Evolutionary conservation across 1,140 invertebrate species (phyloP).

Genomic region (Halesus radiatus): DNA sequence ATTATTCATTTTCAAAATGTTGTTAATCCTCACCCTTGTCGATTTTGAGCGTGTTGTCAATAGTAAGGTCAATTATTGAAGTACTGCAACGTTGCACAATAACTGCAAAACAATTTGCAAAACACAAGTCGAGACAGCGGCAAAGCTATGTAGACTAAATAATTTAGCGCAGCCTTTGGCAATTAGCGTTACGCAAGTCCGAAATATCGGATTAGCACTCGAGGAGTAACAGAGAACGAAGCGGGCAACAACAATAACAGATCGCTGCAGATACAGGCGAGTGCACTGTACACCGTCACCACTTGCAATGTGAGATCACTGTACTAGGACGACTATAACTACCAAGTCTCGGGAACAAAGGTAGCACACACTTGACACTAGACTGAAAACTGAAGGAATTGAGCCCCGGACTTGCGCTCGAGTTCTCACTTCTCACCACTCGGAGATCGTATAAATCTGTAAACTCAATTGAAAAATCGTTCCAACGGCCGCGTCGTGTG

Average conservation of each 20-base stretch:
- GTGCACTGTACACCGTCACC: neutral
- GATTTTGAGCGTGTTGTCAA: neutral
- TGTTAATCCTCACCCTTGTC: slow-evolving; percentile 9
- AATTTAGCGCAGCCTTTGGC: slow-evolving; percentile 25
- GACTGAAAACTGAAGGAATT: too few species aligned
- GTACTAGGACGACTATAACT: neutral
- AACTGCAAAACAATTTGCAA: slow-evolving; percentile 18
- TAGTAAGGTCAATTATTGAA: slow-evolving; percentile 19
- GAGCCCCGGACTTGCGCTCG: too few species aligned
- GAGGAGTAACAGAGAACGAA: neutral
- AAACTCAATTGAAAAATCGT: too few species aligned
- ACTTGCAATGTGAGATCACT: neutral
- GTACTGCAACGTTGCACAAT: slow-evolving; percentile 24
- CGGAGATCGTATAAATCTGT: too few species aligned
- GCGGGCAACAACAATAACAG: neutral
- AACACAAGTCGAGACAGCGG: slow-evolving; percentile 1
- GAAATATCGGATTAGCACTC: slow-evolving; percentile 5
- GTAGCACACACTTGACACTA: neutral
- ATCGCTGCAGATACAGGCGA: neutral
- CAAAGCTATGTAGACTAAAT: neutral
- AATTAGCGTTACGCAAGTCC: slow-evolving; percentile 11
- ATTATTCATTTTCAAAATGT: neutral
- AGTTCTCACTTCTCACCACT: too few species aligned
- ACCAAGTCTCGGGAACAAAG: slow-evolving; percentile 10
- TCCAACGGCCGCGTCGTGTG: too few species aligned